Evolutionary conservation across 2,113 vertebrate species (phyloP).

Genomic region (Nothocercus nigrocapillus): DNA sequence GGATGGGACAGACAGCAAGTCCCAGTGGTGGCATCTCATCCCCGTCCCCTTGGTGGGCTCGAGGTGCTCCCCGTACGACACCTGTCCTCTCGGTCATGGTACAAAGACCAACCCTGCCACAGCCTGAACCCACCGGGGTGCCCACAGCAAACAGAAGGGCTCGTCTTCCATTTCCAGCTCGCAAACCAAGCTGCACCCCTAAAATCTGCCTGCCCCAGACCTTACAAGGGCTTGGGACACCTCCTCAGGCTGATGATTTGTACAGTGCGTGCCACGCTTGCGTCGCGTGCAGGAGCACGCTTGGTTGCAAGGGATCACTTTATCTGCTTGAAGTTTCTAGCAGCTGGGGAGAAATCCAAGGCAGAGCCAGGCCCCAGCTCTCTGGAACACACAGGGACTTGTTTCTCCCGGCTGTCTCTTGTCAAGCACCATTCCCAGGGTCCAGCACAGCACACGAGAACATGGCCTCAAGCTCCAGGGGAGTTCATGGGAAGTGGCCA

Average conservation of each 20-base stretch:
- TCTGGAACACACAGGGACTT: background rate
- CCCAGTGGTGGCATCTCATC: background rate
- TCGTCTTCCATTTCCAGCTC: background rate
- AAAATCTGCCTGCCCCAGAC: background rate
- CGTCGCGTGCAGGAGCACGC: background rate
- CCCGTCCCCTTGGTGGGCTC: background rate
- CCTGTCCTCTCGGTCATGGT: background rate
- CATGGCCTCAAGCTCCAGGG: rapidly evolving
- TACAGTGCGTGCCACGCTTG: background rate
- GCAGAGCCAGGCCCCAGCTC: background rate
- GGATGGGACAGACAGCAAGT: too few species aligned
- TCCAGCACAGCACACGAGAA: background rate
- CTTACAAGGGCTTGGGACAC: background rate
- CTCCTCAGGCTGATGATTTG: background rate
- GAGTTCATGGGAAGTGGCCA: rapidly evolving
- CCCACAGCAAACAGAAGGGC: rapidly evolving
- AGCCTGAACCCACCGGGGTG: background rate
- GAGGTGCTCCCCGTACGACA: background rate
- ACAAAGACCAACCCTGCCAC: background rate
- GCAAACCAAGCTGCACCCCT: background rate
- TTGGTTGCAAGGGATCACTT: background rate
- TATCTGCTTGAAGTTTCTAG: background rate
- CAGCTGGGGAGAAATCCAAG: background rate
- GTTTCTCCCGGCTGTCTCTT: background rate
- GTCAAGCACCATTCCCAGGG: background rate